Conservation (phyloP, 2,113 vertebrate genomes). For the Trematocara zebra region DNA sequence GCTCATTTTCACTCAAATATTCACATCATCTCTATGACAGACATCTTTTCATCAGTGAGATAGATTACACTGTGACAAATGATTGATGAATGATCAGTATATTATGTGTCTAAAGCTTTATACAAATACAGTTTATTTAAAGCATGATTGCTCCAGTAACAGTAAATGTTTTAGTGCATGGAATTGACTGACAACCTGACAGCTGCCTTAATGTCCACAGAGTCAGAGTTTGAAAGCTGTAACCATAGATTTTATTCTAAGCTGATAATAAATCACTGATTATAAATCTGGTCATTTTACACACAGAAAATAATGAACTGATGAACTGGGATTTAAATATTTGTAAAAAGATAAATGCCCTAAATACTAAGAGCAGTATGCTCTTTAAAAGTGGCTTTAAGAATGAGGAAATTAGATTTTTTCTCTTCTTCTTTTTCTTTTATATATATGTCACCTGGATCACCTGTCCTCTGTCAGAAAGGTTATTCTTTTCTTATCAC, state of each 20-base stretch:
- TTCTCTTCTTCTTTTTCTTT: too few species aligned
- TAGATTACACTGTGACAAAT: neutral
- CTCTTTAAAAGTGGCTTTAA: neutral
- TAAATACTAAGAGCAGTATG: neutral
- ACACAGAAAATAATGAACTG: neutral
- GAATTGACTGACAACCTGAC: neutral
- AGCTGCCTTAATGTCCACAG: neutral
- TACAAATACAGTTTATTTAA: neutral
- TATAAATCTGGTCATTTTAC: neutral
- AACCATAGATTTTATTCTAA: neutral
- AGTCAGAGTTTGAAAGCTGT: neutral
- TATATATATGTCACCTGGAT: too few species aligned
- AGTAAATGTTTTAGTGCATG: neutral
- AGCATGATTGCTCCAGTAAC: neutral
- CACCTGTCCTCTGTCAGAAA: neutral
- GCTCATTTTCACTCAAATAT: neutral
- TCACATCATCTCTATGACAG: neutral
- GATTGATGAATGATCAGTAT: neutral
- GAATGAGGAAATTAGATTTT: neutral
- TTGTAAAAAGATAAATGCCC: neutral
- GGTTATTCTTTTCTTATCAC: neutral
- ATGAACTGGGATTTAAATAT: neutral
- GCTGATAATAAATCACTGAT: neutral
- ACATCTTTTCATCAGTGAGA: neutral
- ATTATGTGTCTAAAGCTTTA: neutral